phyloP scores from a whole-genome alignment of 2,113 vertebrate species.

The Agapornis roseicollis region DNA sequence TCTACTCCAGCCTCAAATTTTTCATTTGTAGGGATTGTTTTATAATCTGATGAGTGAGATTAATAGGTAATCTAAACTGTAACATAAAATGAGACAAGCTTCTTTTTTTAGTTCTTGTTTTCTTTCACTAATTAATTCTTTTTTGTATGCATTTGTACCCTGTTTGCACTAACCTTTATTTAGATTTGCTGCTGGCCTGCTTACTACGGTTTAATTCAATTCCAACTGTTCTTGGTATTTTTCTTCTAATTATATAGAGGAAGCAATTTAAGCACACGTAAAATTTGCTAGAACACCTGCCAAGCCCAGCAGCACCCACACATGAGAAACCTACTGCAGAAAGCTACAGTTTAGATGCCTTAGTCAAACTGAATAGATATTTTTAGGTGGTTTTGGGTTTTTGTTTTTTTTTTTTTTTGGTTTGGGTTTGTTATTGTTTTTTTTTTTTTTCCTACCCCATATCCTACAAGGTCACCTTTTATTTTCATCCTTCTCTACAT shows the following conservation, averaged over 20 bases:
- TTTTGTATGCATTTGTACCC: neutral
- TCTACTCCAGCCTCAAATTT: neutral
- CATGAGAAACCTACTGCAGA: neutral
- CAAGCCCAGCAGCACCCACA: neutral
- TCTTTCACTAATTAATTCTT: neutral
- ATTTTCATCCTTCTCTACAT: too few relatives aligned
- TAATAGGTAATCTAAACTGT: neutral
- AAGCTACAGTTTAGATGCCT: neutral
- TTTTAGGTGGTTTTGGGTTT: neutral
- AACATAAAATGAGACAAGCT: neutral
- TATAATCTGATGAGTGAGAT: neutral
- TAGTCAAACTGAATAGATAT: neutral
- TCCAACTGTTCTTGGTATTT: neutral
- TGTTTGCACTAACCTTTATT: neutral
- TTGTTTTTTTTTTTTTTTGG: too few relatives aligned
- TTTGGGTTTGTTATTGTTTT: too few relatives aligned
- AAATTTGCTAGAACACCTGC: neutral
- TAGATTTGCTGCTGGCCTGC: neutral
- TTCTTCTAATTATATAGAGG: neutral
- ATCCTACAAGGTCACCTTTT: too few relatives aligned
- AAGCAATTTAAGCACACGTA: neutral
- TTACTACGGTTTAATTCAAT: neutral
- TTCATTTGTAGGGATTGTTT: neutral
- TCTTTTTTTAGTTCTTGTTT: neutral
- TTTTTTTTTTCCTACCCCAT: too few relatives aligned